Conservation (phyloP, 2,888 invertebrate genomes). For the Nemapogon koenigi region DNA sequence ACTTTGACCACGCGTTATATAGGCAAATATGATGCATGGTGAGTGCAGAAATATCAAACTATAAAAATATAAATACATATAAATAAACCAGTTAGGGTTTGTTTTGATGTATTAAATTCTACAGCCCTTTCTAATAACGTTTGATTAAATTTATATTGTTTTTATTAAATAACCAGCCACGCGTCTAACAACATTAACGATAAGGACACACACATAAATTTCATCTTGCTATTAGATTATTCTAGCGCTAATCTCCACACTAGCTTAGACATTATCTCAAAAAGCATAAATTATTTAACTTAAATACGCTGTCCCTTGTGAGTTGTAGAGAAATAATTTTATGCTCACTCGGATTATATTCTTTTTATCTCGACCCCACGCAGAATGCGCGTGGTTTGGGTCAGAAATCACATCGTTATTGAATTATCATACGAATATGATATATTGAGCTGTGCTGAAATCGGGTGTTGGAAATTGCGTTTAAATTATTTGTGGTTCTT, state of each 20-base stretch:
- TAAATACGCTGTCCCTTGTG: slow-evolving; percentile 41
- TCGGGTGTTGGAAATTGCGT: slow-evolving; percentile 35
- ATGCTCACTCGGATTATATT: slow-evolving; percentile 47
- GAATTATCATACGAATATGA: slow-evolving; percentile 62
- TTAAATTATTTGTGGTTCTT: background rate
- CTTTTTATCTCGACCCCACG: slow-evolving; percentile 42
- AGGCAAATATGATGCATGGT: too few relatives aligned
- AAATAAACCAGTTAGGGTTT: too few relatives aligned
- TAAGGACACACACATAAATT: slow-evolving; percentile 45
- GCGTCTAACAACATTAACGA: slow-evolving; percentile 40
- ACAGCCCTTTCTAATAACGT: slow-evolving; percentile 22
- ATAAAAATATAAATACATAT: too few relatives aligned
- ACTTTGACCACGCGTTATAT: too few relatives aligned
- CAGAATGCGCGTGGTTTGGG: slow-evolving; percentile 27
- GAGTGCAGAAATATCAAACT: too few relatives aligned
- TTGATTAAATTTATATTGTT: slow-evolving; percentile 39
- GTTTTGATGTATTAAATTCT: slow-evolving; percentile 1
- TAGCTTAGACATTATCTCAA: slow-evolving; percentile 31
- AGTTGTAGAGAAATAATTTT: slow-evolving; percentile 40
- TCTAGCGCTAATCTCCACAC: slow-evolving; percentile 35
- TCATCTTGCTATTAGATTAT: slow-evolving; percentile 37
- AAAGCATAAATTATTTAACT: slow-evolving; percentile 43
- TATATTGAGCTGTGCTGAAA: slow-evolving; percentile 42
- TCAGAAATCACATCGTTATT: slow-evolving; percentile 52
- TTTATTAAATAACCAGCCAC: slow-evolving; percentile 38